These are phyloP conservation scores for Microtus ochrogaster DNA, from an alignment of 2,113 vertebrate genomes.

Conservation along the genomic window DNA sequence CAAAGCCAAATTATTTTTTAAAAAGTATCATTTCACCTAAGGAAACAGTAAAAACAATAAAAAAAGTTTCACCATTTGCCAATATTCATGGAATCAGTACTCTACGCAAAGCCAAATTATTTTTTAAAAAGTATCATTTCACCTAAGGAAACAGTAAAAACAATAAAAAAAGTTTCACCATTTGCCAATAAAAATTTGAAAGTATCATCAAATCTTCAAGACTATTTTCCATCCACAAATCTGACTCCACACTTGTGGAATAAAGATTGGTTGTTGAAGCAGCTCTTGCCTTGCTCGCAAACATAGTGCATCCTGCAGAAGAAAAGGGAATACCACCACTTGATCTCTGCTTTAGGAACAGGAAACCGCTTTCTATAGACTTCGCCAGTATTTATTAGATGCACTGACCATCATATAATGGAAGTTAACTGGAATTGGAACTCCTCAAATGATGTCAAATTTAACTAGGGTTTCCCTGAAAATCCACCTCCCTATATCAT, in stretches of 20 bases:
- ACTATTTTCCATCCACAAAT: neutral
- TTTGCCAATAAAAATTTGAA: conserved; percentile 12
- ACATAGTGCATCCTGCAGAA: neutral
- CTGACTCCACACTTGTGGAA: neutral
- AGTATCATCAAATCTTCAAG: neutral
- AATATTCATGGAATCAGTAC: neutral
- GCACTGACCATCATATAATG: neutral
- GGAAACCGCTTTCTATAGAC: neutral
- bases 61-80: no score
- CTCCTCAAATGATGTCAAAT: neutral
- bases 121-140: neutral
- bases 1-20: neutral
- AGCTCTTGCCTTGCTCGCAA: neutral
- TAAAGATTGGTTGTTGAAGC: neutral
- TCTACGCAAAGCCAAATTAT: neutral
- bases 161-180: neutral
- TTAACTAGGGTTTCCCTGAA: neutral
- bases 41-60: neutral
- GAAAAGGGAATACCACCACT: neutral
- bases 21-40: neutral
- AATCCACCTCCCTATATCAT: neutral
- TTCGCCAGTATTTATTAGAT: neutral
- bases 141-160: neutral
- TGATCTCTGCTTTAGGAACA: neutral
- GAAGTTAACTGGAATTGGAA: neutral